Conservation (phyloP, 2,888 invertebrate species). For the Criorhina ranunculi region DNA sequence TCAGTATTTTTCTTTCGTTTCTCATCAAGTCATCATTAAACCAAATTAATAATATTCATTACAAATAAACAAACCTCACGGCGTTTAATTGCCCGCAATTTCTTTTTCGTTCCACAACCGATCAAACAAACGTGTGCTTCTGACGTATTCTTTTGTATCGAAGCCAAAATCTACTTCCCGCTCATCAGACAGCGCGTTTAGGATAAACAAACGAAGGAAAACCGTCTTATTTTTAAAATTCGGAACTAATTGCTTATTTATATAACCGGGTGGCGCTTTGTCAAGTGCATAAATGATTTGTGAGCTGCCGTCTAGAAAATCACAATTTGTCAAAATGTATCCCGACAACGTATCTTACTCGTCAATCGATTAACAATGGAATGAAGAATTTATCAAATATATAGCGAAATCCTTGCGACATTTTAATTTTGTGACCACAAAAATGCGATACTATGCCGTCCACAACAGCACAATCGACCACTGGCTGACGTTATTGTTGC, state of each 20-base stretch:
- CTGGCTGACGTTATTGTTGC: constrained; percentile 58
- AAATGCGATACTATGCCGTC: constrained; percentile 17
- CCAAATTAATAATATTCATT: constrained; percentile 68
- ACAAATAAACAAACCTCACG: constrained; percentile 70
- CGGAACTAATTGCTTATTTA: constrained; percentile 56
- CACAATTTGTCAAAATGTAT: constrained; percentile 7
- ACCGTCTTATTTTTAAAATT: constrained; percentile 39
- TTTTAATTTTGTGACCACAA: constrained; percentile 4
- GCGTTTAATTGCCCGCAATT: constrained; percentile 62
- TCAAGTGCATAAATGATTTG: constrained; percentile 60
- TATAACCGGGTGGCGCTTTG: constrained; percentile 57
- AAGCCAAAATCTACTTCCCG: constrained; percentile 68
- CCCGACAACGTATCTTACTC: background rate
- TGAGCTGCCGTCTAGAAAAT: constrained; percentile 5
- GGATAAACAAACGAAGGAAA: constrained; percentile 61
- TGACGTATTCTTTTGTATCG: constrained; percentile 49
- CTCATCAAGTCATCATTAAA: constrained; percentile 39
- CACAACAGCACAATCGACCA: constrained; percentile 34
- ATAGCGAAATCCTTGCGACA: constrained; percentile 10
- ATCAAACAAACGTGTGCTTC: constrained; percentile 62
- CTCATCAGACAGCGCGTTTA: constrained; percentile 52
- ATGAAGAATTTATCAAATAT: constrained; percentile 1
- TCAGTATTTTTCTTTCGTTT: constrained; percentile 18
- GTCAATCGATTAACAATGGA: background rate
- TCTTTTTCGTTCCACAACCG: constrained; percentile 46